These are phyloP conservation scores for Patella depressa DNA, from an alignment of 2,888 invertebrate genomes.

Conservation along the genomic window DNA sequence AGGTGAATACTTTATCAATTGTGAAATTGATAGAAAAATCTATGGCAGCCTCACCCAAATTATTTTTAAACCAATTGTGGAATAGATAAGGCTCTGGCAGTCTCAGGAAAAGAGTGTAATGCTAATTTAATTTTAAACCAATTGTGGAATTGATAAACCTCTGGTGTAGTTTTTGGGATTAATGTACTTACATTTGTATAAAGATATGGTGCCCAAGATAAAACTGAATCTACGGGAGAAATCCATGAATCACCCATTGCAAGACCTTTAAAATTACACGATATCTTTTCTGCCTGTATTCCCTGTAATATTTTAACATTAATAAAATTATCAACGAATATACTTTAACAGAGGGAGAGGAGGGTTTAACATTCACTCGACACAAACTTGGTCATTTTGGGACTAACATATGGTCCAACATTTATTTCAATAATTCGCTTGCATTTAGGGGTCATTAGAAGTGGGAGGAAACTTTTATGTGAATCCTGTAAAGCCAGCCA, in stretches of 20 bases:
- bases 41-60: neutral
- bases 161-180: neutral
- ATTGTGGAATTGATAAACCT: neutral
- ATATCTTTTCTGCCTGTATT: constrained; percentile 77
- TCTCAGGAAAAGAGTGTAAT: neutral
- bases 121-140: neutral
- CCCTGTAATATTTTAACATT: constrained; percentile 72
- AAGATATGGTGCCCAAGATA: constrained; percentile 87
- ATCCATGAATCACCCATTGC: constrained; percentile 93
- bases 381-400: no score
- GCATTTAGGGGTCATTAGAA: no score
- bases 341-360: no score
- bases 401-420: no score
- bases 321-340: neutral
- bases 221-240: constrained; percentile 86
- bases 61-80: neutral
- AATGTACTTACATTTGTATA: constrained; percentile 77
- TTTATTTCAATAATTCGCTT: no score
- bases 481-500: neutral
- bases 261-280: constrained; percentile 83
- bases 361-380: no score
- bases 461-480: no score
- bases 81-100: neutral
- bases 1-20: no score
- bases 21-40: no score